phyloP scores from a whole-genome alignment of 2,113 vertebrate species.

The Oceanodroma tethys region DNA sequence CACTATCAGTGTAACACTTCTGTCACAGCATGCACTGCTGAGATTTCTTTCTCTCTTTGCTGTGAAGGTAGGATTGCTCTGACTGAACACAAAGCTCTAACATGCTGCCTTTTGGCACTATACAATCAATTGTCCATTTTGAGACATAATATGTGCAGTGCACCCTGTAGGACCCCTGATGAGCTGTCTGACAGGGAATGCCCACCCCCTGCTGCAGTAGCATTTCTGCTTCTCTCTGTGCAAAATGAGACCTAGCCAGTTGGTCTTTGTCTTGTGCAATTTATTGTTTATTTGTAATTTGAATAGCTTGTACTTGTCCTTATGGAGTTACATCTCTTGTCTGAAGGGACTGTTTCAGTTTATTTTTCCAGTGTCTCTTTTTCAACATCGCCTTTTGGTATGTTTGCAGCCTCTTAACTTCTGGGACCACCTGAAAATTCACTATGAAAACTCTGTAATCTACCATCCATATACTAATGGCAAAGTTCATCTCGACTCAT shows the following conservation, averaged over 20 bases:
- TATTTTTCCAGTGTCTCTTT: background rate
- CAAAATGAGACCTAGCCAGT: background rate
- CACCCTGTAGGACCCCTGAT: background rate
- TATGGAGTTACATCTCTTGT: background rate
- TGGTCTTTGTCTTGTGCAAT: background rate
- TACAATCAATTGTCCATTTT: background rate
- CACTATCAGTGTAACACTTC: background rate
- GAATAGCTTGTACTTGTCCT: background rate
- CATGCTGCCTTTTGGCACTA: background rate
- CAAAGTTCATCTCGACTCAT: background rate
- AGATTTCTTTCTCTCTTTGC: background rate
- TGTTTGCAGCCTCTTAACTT: background rate
- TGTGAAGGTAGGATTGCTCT: background rate
- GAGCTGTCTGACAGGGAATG: background rate
- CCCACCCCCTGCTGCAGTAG: background rate
- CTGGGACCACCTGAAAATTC: background rate
- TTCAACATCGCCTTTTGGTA: background rate
- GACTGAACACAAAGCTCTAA: background rate
- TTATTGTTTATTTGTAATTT: background rate
- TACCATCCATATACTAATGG: background rate
- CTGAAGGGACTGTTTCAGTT: background rate
- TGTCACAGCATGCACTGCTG: background rate
- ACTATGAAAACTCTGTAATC: background rate
- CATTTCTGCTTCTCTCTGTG: background rate
- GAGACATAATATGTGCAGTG: background rate